A percentile compares a stretch with the other conserved stretches of the same genome.
phyloP scores from a whole-genome alignment of 2,797 vertebrate species.

The Falco cherrug region DNA sequence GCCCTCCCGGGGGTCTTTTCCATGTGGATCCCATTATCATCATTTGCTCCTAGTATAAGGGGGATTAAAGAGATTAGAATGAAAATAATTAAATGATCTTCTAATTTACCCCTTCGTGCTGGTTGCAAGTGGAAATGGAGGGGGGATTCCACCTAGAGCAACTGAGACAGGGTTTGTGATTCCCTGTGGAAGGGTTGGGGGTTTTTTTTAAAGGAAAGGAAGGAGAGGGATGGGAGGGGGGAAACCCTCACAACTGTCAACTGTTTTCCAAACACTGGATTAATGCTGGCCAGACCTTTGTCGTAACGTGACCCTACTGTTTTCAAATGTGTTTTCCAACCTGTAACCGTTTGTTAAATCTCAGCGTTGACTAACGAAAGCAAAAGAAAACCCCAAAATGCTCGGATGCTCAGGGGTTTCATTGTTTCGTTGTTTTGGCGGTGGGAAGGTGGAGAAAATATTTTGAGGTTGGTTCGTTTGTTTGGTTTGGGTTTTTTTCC shows the following conservation, averaged over 20 bases:
- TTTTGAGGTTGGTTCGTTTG: neutral
- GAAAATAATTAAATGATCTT: slow-evolving; percentile 30
- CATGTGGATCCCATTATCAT: slow-evolving; percentile 23
- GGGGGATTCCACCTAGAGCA: neutral
- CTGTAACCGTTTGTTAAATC: slow-evolving; percentile 69
- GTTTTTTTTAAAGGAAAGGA: neutral
- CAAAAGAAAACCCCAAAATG: neutral
- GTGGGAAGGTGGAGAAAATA: neutral
- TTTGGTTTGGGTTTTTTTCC: neutral
- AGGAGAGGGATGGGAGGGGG: neutral
- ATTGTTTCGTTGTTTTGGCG: neutral
- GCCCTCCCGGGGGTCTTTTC: neutral
- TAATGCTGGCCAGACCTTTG: slow-evolving; percentile 71
- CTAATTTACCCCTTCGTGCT: neutral
- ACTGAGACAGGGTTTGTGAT: no score
- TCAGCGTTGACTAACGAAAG: neutral
- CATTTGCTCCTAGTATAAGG: neutral
- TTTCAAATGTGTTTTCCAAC: slow-evolving; percentile 54
- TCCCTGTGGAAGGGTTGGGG: neutral
- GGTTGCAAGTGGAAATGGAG: neutral
- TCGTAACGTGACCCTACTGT: slow-evolving; percentile 46
- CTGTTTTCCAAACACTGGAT: slow-evolving; percentile 67
- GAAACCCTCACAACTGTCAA: slow-evolving; percentile 48
- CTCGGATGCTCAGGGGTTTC: rapidly evolving
- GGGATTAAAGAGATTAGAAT: slow-evolving; percentile 40